Conservation (phyloP, 2,888 invertebrate genomes). For the Hydrotaea cyrtoneurina region DNA sequence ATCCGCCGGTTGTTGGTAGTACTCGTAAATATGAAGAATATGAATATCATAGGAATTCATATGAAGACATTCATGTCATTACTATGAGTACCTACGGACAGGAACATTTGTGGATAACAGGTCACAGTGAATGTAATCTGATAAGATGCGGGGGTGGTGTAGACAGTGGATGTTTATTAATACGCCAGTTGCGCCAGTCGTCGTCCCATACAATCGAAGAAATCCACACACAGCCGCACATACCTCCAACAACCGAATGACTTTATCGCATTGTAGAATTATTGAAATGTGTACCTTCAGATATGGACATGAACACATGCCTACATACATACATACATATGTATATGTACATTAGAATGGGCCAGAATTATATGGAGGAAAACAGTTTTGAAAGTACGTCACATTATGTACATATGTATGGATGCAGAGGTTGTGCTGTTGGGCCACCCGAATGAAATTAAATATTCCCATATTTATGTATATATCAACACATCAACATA, state of each 20-base stretch:
- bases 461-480: not conserved
- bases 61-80: slow-evolving; percentile 30
- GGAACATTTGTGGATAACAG: slow-evolving; percentile 45
- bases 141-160: slow-evolving; percentile 32
- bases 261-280: not conserved
- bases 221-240: not conserved
- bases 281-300: not conserved
- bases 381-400: too few species aligned
- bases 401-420: too few species aligned
- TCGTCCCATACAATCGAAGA: not conserved
- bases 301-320: not conserved
- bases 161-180: slow-evolving; percentile 10
- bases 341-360: too few species aligned
- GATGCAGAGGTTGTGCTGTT: too few species aligned
- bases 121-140: slow-evolving; percentile 40
- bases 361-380: too few species aligned
- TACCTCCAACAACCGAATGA: too few species aligned
- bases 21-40: slow-evolving; percentile 14
- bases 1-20: not conserved
- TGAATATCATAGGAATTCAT: slow-evolving; percentile 45
- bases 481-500: too few species aligned
- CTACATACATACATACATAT: not conserved
- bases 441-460: not conserved
- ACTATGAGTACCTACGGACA: not conserved
- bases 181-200: not conserved